phyloP scores from a whole-genome alignment of 2,113 vertebrate species.

The Canis aureus region DNA sequence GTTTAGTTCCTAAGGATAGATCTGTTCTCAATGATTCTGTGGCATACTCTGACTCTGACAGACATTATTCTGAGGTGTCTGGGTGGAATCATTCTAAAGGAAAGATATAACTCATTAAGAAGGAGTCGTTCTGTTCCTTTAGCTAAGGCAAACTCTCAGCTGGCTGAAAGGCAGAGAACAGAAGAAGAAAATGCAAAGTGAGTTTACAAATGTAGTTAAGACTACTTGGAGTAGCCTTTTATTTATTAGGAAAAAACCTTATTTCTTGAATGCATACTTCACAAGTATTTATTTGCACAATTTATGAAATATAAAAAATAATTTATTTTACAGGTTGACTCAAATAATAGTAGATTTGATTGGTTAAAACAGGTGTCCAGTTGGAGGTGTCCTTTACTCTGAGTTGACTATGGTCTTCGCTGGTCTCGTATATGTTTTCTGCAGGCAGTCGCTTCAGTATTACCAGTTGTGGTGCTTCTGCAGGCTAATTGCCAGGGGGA shows the following conservation, averaged over 20 bases:
- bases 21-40: not conserved
- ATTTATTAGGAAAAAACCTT: not conserved
- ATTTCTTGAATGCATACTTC: not conserved
- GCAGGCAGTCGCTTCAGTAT: not conserved
- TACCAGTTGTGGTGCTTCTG: not conserved
- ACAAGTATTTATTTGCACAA: not conserved
- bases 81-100: not conserved
- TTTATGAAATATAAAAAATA: not conserved
- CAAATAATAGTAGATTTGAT: not conserved
- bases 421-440: rapidly evolving
- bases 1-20: not conserved
- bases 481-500: not conserved
- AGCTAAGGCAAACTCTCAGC: not conserved
- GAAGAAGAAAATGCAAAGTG: not conserved
- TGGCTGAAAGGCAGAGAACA: not conserved
- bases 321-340: not conserved
- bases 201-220: not conserved
- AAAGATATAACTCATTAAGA: not conserved
- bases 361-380: not conserved
- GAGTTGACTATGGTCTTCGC: not conserved
- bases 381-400: not conserved
- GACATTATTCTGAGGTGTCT: not conserved
- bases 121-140: not conserved
- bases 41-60: not conserved
- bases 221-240: not conserved